phyloP scores from a whole-genome alignment of 2,888 invertebrate genomes.

The Fragum sueziense region DNA sequence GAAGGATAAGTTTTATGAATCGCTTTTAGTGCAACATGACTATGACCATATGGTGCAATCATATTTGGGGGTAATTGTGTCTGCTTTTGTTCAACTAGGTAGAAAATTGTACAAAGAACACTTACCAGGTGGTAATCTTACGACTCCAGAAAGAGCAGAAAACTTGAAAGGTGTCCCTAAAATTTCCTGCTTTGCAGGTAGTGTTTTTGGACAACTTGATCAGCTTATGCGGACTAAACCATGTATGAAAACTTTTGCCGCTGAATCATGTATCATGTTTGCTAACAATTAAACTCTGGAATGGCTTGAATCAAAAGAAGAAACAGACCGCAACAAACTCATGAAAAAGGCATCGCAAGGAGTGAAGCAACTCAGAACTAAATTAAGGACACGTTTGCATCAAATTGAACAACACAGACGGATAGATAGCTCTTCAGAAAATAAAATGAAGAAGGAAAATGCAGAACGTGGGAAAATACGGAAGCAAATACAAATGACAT shows the following conservation, averaged over 20 bases:
- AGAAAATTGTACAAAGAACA: conserved; percentile 25
- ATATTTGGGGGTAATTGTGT: background rate
- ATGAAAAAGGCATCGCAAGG: background rate
- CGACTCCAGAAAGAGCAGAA: background rate
- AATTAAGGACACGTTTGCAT: background rate
- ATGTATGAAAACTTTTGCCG: conserved; percentile 20
- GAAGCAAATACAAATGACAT: conserved; percentile 23
- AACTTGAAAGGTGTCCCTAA: conserved; percentile 13
- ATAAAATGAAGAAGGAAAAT: conserved; percentile 10
- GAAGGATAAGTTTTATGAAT: conserved; percentile 6
- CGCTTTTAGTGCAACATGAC: background rate
- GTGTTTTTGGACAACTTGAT: conserved; percentile 38
- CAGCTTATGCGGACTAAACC: conserved; percentile 28
- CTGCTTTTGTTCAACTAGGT: background rate
- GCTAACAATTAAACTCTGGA: conserved; percentile 24
- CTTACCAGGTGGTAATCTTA: conserved; percentile 9
- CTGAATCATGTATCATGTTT: conserved; percentile 37
- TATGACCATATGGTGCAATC: conserved; percentile 17
- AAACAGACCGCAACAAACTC: background rate
- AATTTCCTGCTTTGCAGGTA: conserved; percentile 33
- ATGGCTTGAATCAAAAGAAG: conserved; percentile 17
- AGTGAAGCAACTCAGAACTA: background rate
- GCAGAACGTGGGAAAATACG: conserved; percentile 6
- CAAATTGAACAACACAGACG: conserved; percentile 14
- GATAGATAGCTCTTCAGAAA: conserved; percentile 2